Evolutionary conservation across 1,140 invertebrate species (phyloP), one percentile per base, ranked within the genome.

Genomic region (Procambarus clarkii): DNA sequence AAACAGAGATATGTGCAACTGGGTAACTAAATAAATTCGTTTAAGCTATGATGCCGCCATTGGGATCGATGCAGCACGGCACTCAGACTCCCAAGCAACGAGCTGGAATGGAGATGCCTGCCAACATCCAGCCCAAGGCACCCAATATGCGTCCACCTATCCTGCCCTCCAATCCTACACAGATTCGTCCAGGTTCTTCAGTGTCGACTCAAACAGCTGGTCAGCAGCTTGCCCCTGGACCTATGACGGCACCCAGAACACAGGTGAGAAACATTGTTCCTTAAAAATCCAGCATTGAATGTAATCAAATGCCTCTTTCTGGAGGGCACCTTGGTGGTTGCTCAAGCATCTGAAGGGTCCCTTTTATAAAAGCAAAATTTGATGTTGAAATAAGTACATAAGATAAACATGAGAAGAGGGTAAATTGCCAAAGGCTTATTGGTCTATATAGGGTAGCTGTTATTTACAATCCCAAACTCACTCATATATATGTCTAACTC

Each of bases 131-230:
- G 93, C 95, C 94, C 93, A 95, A 94, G 93, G 95, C 94, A 93
- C 95, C 78, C 93, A 94, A 93, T 94, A 95, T 85, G 96, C 91
- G 93, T 21, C 89, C 96, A 69, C 96, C 96, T 94, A 97, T 97
- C 86, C 93, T 97, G 69, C 97, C 96, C 1, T 97, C 96, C 0
- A 95, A 94, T 1, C 89, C 93, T 13, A 76, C 93, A 78, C 90
- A 92, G 86, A 97, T 97, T 80, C 95, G 97, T 74, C 97, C 97
- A 0, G 96, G 96, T 2, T 96, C 96, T 93, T 97, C 96, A 0
- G 97, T 97, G 4, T 97, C 97, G 1, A 97, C 97, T 7, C 97
- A 97, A 94, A 97, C 97, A 3, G 96, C 96, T 85, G 83, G 93
- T 11, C 88, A 93, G 85, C 87, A 89, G 50, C 89, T 93, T 50